A percentile compares a stretch with the other conserved stretches of the same genome.
Evolutionary conservation across 1,140 invertebrate species (phyloP).

Genomic region (Lepidurus arcticus): DNA sequence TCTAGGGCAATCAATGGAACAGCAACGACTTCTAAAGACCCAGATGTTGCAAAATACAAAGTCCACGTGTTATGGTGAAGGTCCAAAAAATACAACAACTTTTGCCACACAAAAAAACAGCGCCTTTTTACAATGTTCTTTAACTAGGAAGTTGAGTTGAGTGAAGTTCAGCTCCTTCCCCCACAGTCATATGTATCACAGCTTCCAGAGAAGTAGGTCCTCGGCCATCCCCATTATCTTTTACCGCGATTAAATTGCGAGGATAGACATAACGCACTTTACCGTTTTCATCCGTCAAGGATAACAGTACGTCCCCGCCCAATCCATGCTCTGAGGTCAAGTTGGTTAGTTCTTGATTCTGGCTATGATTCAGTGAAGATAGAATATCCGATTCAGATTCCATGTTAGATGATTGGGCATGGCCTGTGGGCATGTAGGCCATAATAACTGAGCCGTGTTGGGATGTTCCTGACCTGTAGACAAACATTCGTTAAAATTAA

Average conservation of each 20-base stretch:
- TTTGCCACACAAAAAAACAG: neutral
- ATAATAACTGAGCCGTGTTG: neutral
- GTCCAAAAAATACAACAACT: neutral
- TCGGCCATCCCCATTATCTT: neutral
- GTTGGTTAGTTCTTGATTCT: neutral
- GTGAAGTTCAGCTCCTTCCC: neutral
- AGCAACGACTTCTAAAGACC: neutral
- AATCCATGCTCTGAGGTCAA: neutral
- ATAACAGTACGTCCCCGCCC: neutral
- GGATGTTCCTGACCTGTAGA: neutral
- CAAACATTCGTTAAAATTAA: neutral
- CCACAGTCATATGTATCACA: slow-evolving; percentile 10
- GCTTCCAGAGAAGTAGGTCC: neutral
- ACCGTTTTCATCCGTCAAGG: neutral
- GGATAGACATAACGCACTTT: slow-evolving; percentile 1
- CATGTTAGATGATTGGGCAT: neutral
- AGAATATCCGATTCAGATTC: neutral
- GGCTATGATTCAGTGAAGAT: neutral
- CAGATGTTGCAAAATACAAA: neutral
- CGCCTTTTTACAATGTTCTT: neutral
- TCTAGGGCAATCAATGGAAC: neutral
- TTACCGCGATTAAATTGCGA: neutral
- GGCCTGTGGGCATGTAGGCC: neutral
- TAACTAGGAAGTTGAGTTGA: neutral
- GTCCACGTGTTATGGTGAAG: neutral